phyloP scores from a whole-genome alignment of 2,888 invertebrate species.

The Strigamia crassipes region DNA sequence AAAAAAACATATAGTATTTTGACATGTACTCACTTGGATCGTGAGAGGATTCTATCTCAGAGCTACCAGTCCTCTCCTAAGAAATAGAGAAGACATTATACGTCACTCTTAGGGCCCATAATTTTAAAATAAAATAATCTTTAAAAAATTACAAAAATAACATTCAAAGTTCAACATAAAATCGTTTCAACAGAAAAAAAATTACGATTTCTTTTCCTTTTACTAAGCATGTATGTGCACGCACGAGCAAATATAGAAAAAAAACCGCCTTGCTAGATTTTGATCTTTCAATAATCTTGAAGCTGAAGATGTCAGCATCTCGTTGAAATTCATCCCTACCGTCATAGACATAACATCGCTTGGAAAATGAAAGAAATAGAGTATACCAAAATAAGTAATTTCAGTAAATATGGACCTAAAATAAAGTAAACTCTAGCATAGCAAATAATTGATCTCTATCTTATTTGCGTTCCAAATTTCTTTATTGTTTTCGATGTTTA shows the following conservation, averaged over 20 bases:
- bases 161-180: neutral
- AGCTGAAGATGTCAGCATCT: neutral
- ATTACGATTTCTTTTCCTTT: neutral
- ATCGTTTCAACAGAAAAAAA: neutral
- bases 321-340: neutral
- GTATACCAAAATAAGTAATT: neutral
- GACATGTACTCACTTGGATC: slow-evolving; percentile 32
- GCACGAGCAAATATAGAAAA: neutral
- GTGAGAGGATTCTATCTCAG: slow-evolving; percentile 42
- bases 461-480: too few relatives aligned
- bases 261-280: neutral
- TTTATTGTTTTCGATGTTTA: too few relatives aligned
- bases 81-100: slow-evolving; percentile 40
- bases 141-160: neutral
- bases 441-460: too few relatives aligned
- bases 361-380: neutral
- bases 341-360: neutral
- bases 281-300: neutral
- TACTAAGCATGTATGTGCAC: neutral
- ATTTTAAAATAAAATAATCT: neutral
- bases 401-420: neutral
- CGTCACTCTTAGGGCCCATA: slow-evolving; percentile 35
- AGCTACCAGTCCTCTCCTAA: slow-evolving; percentile 42
- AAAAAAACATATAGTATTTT: slow-evolving; percentile 33
- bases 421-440: too few relatives aligned